These are phyloP conservation scores for Arrhamphus sclerolepis DNA, from an alignment of 2,797 vertebrate genomes.

Conservation along the genomic window DNA sequence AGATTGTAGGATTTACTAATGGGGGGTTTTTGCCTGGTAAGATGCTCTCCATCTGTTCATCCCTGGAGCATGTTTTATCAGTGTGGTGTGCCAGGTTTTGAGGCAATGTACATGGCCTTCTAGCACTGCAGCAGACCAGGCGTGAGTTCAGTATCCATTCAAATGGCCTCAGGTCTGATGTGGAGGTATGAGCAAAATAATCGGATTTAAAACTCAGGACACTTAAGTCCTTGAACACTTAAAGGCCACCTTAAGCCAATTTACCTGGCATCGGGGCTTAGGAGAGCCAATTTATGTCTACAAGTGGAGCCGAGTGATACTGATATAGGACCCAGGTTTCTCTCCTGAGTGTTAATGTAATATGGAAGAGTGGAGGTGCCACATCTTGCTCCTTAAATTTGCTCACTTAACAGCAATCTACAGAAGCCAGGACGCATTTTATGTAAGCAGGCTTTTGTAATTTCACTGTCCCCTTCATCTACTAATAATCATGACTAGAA, in stretches of 20 bases:
- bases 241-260: slow-evolving; percentile 83
- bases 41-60: slow-evolving; percentile 74
- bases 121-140: slow-evolving; percentile 32
- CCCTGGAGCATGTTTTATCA: slow-evolving; percentile 42
- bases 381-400: slow-evolving; percentile 35
- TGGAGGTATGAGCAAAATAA: slow-evolving; percentile 76
- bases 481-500: slow-evolving; percentile 33
- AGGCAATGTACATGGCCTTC: slow-evolving; percentile 31
- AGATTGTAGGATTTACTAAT: slow-evolving; percentile 53
- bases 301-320: slow-evolving; percentile 65
- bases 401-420: slow-evolving; percentile 41
- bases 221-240: slow-evolving; percentile 77
- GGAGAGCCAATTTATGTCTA: slow-evolving; percentile 79
- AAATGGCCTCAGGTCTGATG: slow-evolving; percentile 71
- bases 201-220: slow-evolving; percentile 79
- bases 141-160: slow-evolving; percentile 60
- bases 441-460: slow-evolving; percentile 44
- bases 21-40: slow-evolving; percentile 36
- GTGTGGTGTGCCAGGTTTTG: slow-evolving; percentile 51
- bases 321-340: slow-evolving; percentile 59
- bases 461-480: slow-evolving; percentile 35
- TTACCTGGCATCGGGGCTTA: slow-evolving; percentile 79
- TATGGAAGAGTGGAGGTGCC: slow-evolving; percentile 8
- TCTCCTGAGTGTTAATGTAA: slow-evolving; percentile 63
- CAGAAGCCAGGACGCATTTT: slow-evolving; percentile 35